A percentile compares a stretch with the other conserved stretches of the same genome.
Conservation (phyloP, 2,888 invertebrate genomes). For the Cremastobaeus sp. region DNA sequence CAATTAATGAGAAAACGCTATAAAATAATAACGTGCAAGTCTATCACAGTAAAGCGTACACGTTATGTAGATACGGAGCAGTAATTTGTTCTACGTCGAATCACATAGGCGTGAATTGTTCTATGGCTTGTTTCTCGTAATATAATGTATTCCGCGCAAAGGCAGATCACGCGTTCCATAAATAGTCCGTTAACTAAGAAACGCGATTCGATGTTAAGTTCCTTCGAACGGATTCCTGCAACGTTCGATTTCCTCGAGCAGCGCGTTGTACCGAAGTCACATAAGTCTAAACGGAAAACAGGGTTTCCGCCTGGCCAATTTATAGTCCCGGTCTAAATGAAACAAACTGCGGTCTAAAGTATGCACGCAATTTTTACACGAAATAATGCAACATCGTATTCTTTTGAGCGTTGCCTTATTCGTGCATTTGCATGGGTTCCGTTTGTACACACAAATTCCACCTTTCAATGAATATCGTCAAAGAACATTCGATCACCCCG, state of each 20-base stretch:
- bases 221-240: slow-evolving; percentile 38
- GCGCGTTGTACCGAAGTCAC: slow-evolving; percentile 42
- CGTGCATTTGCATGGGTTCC: slow-evolving; percentile 11
- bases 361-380: slow-evolving; percentile 26
- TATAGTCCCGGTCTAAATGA: slow-evolving; percentile 53
- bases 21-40: slow-evolving; percentile 52
- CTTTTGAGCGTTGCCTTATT: slow-evolving; percentile 37
- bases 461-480: no score
- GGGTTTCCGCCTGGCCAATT: slow-evolving; percentile 46
- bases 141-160: slow-evolving; percentile 57
- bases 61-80: slow-evolving; percentile 32
- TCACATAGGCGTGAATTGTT: slow-evolving; percentile 57
- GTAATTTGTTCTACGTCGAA: slow-evolving; percentile 57
- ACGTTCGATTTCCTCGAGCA: slow-evolving; percentile 51
- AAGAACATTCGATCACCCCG: no score
- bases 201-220: slow-evolving; percentile 50
- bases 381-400: slow-evolving; percentile 42
- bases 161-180: slow-evolving; percentile 57
- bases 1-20: slow-evolving; percentile 51
- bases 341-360: slow-evolving; percentile 41
- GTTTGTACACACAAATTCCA: not conserved
- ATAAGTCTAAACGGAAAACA: slow-evolving; percentile 51
- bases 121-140: slow-evolving; percentile 53
- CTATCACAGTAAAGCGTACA: slow-evolving; percentile 29
- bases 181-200: slow-evolving; percentile 56